Conservation (phyloP, 1,140 invertebrate species). For the Meloidogyne exigua region DNA sequence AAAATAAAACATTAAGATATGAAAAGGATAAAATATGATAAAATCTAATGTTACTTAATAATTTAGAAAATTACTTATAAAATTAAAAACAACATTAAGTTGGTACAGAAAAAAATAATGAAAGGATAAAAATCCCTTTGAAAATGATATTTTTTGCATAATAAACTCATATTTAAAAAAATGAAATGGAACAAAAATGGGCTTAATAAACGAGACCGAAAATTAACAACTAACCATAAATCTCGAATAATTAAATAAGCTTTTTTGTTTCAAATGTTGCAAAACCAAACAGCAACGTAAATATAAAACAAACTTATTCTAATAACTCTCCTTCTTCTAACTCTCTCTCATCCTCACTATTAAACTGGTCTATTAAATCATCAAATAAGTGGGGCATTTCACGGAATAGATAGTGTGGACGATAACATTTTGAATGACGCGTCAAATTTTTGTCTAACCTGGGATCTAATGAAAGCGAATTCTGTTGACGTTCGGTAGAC, state of each 20-base stretch:
- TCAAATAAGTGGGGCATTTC: slow-evolving; percentile 19
- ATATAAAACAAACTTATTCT: background rate
- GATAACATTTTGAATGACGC: slow-evolving; percentile 10
- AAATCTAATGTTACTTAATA: background rate
- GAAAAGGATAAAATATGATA: background rate
- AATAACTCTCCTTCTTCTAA: slow-evolving; percentile 8
- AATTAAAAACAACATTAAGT: no score
- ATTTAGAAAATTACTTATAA: no score
- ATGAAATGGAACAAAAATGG: no score
- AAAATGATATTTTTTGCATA: no score
- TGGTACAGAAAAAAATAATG: no score
- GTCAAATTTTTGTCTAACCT: slow-evolving; percentile 25
- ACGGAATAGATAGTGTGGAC: slow-evolving; percentile 9
- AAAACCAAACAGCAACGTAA: background rate
- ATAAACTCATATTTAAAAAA: no score
- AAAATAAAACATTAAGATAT: background rate
- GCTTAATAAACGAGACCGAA: no score
- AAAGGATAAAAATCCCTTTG: no score
- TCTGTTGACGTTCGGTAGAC: background rate
- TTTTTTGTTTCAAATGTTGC: background rate
- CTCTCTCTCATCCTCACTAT: background rate
- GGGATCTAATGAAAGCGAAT: slow-evolving; percentile 5
- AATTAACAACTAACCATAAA: no score
- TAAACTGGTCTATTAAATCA: background rate
- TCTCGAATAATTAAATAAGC: no score